A percentile compares a stretch with the other conserved stretches of the same genome.
Conservation (phyloP, 2,113 vertebrate genomes). For the Patagioenas fasciata region DNA sequence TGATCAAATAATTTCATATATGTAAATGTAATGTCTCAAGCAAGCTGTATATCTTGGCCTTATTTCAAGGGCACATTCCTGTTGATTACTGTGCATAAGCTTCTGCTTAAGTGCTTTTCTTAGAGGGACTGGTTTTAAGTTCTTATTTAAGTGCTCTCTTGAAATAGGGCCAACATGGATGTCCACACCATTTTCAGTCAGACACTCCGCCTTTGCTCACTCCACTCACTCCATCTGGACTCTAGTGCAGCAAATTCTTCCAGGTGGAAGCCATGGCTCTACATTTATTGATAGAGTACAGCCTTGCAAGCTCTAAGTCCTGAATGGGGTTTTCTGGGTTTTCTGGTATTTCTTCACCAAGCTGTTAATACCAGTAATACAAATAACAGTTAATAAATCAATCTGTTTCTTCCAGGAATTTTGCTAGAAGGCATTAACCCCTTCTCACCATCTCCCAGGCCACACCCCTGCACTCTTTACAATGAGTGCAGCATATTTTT, state of each 20-base stretch:
- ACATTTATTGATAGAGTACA: background rate
- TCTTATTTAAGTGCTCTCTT: constrained; percentile 1
- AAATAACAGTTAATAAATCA: constrained; percentile 71
- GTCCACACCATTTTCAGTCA: background rate
- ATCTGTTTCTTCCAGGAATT: constrained; percentile 34
- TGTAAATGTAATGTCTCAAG: background rate
- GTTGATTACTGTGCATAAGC: background rate
- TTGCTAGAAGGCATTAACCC: constrained; percentile 59
- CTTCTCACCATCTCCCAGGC: constrained; percentile 65
- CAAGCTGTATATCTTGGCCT: background rate
- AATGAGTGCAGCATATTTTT: constrained; percentile 77
- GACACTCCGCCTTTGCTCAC: background rate
- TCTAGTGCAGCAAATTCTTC: background rate
- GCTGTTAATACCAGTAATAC: constrained; percentile 55
- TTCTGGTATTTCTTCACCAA: constrained; percentile 25
- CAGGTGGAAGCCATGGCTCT: background rate
- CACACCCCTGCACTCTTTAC: constrained; percentile 70
- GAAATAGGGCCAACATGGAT: background rate
- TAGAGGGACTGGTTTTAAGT: background rate
- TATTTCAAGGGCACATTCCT: constrained; percentile 5
- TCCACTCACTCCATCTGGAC: background rate
- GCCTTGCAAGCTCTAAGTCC: background rate
- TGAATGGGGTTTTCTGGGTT: constrained; percentile 5
- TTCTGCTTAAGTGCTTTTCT: constrained; percentile 28
- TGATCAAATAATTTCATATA: background rate